phyloP scores from a whole-genome alignment of 2,797 vertebrate species.

The Acrossocheilus fasciatus region DNA sequence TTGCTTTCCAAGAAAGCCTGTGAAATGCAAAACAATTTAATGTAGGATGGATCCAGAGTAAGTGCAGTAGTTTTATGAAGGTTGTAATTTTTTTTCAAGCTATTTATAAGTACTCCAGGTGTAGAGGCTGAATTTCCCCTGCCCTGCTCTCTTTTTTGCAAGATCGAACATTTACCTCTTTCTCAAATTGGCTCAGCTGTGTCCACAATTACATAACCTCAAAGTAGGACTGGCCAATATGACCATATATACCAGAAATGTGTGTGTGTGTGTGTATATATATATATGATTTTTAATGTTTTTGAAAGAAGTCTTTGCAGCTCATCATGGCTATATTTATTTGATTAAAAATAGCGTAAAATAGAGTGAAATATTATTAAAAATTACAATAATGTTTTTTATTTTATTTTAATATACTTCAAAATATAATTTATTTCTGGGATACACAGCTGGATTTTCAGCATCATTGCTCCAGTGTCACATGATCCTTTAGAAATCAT shows the following conservation, averaged over 20 bases:
- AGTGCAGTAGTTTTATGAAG: slow-evolving; percentile 13
- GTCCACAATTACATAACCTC: slow-evolving; percentile 1
- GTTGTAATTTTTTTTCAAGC: neutral
- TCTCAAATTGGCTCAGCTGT: neutral
- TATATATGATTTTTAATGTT: neutral
- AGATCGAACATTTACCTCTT: neutral
- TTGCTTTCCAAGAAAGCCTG: neutral
- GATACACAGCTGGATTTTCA: neutral
- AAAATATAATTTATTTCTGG: neutral
- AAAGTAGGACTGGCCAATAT: no score
- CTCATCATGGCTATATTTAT: neutral
- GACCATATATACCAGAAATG: neutral
- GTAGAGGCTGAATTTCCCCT: neutral
- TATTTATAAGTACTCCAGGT: neutral
- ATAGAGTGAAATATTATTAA: neutral
- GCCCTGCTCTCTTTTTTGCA: neutral
- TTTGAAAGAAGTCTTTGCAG: neutral
- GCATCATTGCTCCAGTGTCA: no score
- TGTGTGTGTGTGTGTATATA: neutral
- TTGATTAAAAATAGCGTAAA: neutral
- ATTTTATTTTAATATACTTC: neutral
- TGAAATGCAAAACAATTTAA: slow-evolving; percentile 23
- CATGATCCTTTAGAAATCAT: neutral
- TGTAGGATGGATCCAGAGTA: neutral
- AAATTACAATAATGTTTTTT: neutral